These are phyloP conservation scores for Drosophila cyrtoloma DNA, from an alignment of 2,888 invertebrate genomes.

Conservation along the genomic window DNA sequence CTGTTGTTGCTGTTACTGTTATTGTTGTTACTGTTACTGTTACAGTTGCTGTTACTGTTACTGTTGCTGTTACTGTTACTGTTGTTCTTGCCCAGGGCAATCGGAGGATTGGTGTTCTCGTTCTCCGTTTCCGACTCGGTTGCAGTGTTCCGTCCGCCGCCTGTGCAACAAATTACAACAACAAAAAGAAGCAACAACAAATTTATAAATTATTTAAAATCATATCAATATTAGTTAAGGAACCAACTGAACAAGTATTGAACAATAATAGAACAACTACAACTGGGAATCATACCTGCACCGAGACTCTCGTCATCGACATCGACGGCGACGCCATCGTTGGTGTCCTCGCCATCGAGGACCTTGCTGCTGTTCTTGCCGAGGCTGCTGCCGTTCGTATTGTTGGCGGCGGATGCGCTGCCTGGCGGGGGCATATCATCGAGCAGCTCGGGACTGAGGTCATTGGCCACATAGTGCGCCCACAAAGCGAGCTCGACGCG, in stretches of 20 bases:
- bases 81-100: conserved; percentile 61
- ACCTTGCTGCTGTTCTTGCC: conserved; percentile 62
- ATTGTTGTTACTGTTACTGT: conserved; percentile 45
- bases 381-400: conserved; percentile 73
- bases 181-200: conserved; percentile 1
- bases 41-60: conserved; percentile 40
- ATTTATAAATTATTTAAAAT: conserved; percentile 5
- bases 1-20: conserved; percentile 53
- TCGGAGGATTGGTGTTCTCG: conserved; percentile 80
- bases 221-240: background rate
- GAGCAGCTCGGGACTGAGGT: conserved; percentile 93
- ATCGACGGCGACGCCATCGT: conserved; percentile 75
- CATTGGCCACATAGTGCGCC: conserved; percentile 95
- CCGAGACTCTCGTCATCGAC: conserved; percentile 80
- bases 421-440: conserved; percentile 89
- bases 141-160: conserved; percentile 74
- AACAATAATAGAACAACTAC: background rate
- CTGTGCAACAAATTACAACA: conserved; percentile 17
- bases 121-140: conserved; percentile 81
- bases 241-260: background rate
- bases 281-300: conserved; percentile 64
- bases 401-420: conserved; percentile 36
- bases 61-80: conserved; percentile 36
- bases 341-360: conserved; percentile 78
- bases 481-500: conserved; percentile 95